These are phyloP conservation scores for Labroides dimidiatus DNA, from an alignment of 2,797 vertebrate genomes.

Conservation along the genomic window DNA sequence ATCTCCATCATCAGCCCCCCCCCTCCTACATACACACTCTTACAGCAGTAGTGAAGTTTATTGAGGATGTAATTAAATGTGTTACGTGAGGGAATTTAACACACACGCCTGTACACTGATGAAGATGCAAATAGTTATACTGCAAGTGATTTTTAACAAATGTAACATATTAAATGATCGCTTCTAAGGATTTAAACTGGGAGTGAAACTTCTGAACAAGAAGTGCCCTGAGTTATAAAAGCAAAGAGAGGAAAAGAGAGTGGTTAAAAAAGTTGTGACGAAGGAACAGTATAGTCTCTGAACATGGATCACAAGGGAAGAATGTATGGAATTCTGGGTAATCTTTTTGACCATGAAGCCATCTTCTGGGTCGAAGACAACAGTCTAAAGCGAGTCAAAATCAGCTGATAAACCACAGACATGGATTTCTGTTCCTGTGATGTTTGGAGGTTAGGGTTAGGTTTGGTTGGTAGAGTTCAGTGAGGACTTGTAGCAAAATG, in stretches of 20 bases:
- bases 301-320: conserved; percentile 59
- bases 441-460: conserved; percentile 16
- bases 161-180: too few species aligned
- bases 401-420: conserved; percentile 72
- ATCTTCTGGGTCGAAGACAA: conserved; percentile 77
- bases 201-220: conserved; percentile 18
- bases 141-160: neutral
- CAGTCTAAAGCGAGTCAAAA: conserved; percentile 75
- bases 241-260: conserved; percentile 30
- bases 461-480: conserved; percentile 19
- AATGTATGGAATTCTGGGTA: conserved; percentile 81
- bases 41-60: neutral
- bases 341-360: conserved; percentile 81
- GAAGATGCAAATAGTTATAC: neutral
- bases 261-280: conserved; percentile 53
- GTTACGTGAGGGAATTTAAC: neutral
- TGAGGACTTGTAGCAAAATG: conserved; percentile 10
- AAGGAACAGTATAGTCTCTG: conserved; percentile 65
- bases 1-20: conserved; percentile 26
- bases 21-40: neutral
- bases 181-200: neutral
- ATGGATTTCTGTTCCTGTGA: conserved; percentile 49
- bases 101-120: neutral
- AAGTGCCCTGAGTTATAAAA: conserved; percentile 29
- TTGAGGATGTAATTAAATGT: neutral